Conservation (phyloP, 2,888 invertebrate species). For the Nephrotoma appendiculata region DNA sequence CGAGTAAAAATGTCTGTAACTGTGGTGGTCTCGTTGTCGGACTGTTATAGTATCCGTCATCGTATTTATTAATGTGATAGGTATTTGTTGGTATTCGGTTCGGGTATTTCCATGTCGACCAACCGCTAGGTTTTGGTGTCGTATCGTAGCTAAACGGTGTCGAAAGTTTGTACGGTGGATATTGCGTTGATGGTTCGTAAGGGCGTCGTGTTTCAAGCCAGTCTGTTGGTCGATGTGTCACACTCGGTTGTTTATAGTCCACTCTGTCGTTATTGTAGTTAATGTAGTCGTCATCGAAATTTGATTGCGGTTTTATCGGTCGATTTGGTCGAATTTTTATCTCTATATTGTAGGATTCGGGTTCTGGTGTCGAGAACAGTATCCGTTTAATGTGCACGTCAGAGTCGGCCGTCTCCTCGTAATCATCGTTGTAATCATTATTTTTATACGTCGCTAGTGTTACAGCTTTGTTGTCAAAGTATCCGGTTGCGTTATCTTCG, state of each 20-base stretch:
- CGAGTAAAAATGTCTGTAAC: conserved; percentile 8
- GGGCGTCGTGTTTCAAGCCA: conserved; percentile 9
- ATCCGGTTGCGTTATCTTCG: conserved; percentile 4
- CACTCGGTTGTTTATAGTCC: conserved; percentile 10
- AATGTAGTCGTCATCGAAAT: conserved; percentile 3
- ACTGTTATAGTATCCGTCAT: not conserved
- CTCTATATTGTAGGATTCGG: conserved; percentile 30
- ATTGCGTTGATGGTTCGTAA: conserved; percentile 9
- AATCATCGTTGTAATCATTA: not conserved
- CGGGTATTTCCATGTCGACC: not conserved
- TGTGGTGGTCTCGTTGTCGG: not conserved
- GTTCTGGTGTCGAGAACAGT: conserved; percentile 21
- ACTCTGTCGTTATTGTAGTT: not conserved
- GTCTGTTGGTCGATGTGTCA: conserved; percentile 15
- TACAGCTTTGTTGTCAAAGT: not conserved
- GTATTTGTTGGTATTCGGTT: not conserved
- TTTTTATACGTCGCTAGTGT: not conserved
- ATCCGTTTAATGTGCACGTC: conserved; percentile 21
- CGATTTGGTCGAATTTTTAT: conserved; percentile 27
- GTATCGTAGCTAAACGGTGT: conserved; percentile 5
- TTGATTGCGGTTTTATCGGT: not conserved
- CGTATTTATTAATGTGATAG: not conserved
- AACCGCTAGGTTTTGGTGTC: not conserved
- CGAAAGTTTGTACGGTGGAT: not conserved
- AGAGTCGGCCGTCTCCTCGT: not conserved